Evolutionary conservation across 2,113 vertebrate species (phyloP).

Genomic region (Montifringilla adamsi): DNA sequence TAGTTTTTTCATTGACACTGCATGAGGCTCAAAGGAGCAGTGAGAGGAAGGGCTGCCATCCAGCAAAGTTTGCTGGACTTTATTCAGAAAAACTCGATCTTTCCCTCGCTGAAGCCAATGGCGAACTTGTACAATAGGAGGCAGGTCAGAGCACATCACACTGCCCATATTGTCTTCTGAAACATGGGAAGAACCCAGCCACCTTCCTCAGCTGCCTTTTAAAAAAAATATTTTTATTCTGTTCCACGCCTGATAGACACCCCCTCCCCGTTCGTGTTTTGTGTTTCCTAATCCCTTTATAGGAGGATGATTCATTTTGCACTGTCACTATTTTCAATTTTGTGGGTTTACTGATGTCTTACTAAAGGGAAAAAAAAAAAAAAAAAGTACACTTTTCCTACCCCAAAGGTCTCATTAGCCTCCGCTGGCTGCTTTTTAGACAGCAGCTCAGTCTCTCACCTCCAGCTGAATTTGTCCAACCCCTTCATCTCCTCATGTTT

Average conservation of each 20-base stretch:
- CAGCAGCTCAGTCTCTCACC: conserved; percentile 33
- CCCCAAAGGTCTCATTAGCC: conserved; percentile 49
- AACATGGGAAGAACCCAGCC: neutral
- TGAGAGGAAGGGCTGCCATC: neutral
- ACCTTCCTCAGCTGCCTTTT: neutral
- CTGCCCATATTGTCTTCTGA: neutral
- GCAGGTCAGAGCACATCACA: conserved; percentile 24
- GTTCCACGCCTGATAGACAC: conserved; percentile 60
- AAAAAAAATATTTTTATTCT: neutral
- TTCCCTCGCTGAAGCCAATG: neutral
- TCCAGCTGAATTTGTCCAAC: conserved; percentile 34
- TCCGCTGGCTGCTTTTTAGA: conserved; percentile 50
- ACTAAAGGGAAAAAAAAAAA: neutral
- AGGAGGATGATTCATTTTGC: conserved; percentile 63
- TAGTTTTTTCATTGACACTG: neutral
- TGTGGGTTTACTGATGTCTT: conserved; percentile 66
- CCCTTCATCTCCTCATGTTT: conserved; percentile 27
- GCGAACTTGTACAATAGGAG: conserved; percentile 8
- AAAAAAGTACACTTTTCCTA: neutral
- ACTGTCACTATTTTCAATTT: conserved; percentile 66
- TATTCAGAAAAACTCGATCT: neutral
- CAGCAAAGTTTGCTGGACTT: conserved; percentile 51
- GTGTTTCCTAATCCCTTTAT: conserved; percentile 55
- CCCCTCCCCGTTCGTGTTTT: conserved; percentile 43
- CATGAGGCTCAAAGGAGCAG: neutral